These are phyloP conservation scores for Rissa tridactyla DNA, from an alignment of 2,113 vertebrate species.

Conservation along the genomic window DNA sequence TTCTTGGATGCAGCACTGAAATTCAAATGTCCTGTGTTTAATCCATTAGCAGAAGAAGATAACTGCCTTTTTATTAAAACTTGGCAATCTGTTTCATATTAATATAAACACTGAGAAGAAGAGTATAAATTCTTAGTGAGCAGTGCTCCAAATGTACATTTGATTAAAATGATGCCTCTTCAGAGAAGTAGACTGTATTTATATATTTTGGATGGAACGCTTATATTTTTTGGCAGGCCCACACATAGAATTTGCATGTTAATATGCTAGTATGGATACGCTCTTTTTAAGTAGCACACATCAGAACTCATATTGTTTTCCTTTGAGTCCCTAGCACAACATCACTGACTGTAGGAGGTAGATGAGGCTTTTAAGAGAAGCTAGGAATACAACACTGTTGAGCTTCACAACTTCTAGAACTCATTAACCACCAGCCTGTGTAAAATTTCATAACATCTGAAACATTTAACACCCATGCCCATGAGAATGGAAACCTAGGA, in stretches of 20 bases:
- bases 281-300: slow-evolving; percentile 58
- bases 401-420: slow-evolving; percentile 26
- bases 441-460: slow-evolving; percentile 16
- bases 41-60: slow-evolving; percentile 55
- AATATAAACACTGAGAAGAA: slow-evolving; percentile 59
- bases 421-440: neutral
- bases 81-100: slow-evolving; percentile 55
- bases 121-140: slow-evolving; percentile 57
- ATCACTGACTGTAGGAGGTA: slow-evolving; percentile 31
- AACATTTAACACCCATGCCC: neutral
- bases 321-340: slow-evolving; percentile 23
- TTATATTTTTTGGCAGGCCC: slow-evolving; percentile 56
- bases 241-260: slow-evolving; percentile 59
- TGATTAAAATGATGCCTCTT: slow-evolving; percentile 67
- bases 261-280: slow-evolving; percentile 23
- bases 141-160: slow-evolving; percentile 55
- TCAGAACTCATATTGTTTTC: slow-evolving; percentile 45
- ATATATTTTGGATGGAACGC: slow-evolving; percentile 56
- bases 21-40: slow-evolving; percentile 42
- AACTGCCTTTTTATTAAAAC: slow-evolving; percentile 67
- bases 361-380: slow-evolving; percentile 36
- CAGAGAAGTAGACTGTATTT: slow-evolving; percentile 54
- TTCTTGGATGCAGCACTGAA: neutral
- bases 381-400: neutral
- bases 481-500: neutral